Base-by-base conservation (phyloP, 2,797 vertebrate species). In the Tenualosa ilisha region DNA sequence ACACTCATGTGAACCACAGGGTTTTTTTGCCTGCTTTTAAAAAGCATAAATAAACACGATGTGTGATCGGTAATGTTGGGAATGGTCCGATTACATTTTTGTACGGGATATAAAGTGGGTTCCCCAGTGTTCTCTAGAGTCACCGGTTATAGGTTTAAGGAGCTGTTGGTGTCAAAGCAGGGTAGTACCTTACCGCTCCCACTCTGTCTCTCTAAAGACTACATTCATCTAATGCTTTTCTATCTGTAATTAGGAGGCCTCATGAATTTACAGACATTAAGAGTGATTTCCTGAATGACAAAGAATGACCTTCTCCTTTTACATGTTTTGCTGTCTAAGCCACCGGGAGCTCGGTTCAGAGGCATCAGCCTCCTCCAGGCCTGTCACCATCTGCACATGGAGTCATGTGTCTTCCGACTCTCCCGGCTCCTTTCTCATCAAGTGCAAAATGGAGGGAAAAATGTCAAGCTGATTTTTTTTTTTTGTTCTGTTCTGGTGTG, bases 401-500 rank as follows among this genome's bases (percentile, higher is more conserved):
- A 59, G 82, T 61, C 43, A 40, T 63, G 84, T 81, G 75, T 85
- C 72, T 79, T 79, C 46, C 43, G 17, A 31, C 22, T 59, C 82
- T 79, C 26, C 63, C 15, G 15, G 13, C 81, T 63, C 31, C 24
- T 46, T 51, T 51, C 85, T 65, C 75, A 82, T 86, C 65, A 61
- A 50, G 24, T 81, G 83, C 84, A 84, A 87, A 88, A 85, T 82
- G 82, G 50, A 83, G 68, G 24, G 37, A 54, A 24, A 82, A 81
- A 59, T 87, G 53, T 56, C 22, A 81, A 81, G 40, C 83, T 6
- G 82, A 46, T 37, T 68, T 81, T 79, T 53, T 53, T 54, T 54
- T 56, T 56, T 20, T 51, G 24, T 43, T 31, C 83, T 9, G 53
- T 54, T 61, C 85, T 85, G 89, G 92, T 90, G 88, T 84, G 1